Percentiles rank a stretch among this genome's conserved stretches.
These are phyloP conservation scores for Aspidoscelis tigris DNA, from an alignment of 2,113 vertebrate genomes.

Conservation along the genomic window DNA sequence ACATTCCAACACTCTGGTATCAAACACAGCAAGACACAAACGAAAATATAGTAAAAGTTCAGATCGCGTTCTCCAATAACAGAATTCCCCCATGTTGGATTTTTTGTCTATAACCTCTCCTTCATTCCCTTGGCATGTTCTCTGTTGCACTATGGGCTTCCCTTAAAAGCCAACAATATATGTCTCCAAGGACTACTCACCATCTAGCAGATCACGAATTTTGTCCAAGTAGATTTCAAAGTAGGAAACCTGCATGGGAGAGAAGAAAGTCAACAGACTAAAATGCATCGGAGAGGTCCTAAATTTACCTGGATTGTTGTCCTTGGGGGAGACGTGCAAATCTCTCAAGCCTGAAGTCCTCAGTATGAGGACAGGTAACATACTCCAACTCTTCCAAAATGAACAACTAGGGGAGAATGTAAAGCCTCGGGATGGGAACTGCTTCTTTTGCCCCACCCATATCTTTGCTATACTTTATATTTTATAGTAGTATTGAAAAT, in stretches of 20 bases:
- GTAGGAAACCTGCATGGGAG: constrained; percentile 86
- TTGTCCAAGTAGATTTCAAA: constrained; percentile 98
- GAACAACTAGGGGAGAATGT: background rate
- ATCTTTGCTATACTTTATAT: background rate
- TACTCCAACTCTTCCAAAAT: background rate
- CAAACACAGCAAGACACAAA: too few species aligned
- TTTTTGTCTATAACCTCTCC: too few species aligned
- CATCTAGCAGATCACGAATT: constrained; percentile 93
- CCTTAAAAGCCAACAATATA: too few species aligned
- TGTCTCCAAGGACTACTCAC: constrained; percentile 71
- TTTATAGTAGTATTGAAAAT: too few species aligned
- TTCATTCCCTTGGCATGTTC: background rate
- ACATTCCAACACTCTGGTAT: too few species aligned
- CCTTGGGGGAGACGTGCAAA: too few species aligned
- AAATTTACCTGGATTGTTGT: too few species aligned
- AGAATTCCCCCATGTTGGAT: background rate
- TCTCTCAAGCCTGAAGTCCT: background rate
- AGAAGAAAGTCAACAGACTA: background rate
- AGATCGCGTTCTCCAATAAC: background rate
- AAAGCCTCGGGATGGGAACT: background rate
- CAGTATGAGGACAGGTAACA: background rate
- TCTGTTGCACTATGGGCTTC: background rate
- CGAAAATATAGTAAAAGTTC: background rate
- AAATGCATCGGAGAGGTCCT: background rate
- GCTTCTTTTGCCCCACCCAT: background rate